These are phyloP conservation scores for Eupristina koningsbergeri DNA, from an alignment of 1,140 invertebrate genomes.

Conservation along the genomic window DNA sequence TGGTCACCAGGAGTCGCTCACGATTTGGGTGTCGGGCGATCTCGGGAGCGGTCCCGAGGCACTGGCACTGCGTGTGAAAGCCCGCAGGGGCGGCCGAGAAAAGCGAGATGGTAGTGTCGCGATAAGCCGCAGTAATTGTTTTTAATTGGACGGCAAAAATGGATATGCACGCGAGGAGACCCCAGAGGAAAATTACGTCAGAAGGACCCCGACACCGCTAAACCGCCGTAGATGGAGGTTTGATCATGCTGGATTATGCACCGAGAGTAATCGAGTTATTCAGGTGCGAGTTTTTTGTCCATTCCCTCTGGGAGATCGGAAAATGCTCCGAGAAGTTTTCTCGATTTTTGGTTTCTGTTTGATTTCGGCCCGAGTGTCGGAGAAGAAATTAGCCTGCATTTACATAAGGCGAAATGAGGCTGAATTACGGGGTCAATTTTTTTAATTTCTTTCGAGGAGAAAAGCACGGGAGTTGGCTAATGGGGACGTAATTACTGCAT, in stretches of 20 bases:
- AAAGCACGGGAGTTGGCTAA: not conserved
- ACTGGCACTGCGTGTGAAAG: constrained; percentile 16
- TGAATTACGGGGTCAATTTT: too few species aligned
- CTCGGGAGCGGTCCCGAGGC: too few species aligned
- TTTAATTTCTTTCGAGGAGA: not conserved
- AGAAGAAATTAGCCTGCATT: not conserved
- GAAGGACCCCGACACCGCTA: not conserved
- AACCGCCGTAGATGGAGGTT: too few species aligned
- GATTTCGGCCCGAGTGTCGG: not conserved
- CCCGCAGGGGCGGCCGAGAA: constrained; percentile 5
- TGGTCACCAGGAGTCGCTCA: not conserved
- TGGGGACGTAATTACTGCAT: not conserved
- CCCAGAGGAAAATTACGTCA: not conserved
- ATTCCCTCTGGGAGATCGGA: not conserved
- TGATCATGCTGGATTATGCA: too few species aligned
- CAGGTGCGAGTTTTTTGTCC: not conserved
- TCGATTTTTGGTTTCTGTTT: not conserved
- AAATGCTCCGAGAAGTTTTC: not conserved
- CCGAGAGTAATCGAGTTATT: not conserved
- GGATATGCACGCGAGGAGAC: not conserved
- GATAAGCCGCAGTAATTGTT: constrained; percentile 27
- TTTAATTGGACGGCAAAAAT: constrained; percentile 35
- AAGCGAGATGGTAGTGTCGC: not conserved
- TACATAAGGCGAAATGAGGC: not conserved
- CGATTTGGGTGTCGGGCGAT: not conserved